phyloP scores from a whole-genome alignment of 92 coral and sea anemone species.

The Zoanthus sociatus region DNA sequence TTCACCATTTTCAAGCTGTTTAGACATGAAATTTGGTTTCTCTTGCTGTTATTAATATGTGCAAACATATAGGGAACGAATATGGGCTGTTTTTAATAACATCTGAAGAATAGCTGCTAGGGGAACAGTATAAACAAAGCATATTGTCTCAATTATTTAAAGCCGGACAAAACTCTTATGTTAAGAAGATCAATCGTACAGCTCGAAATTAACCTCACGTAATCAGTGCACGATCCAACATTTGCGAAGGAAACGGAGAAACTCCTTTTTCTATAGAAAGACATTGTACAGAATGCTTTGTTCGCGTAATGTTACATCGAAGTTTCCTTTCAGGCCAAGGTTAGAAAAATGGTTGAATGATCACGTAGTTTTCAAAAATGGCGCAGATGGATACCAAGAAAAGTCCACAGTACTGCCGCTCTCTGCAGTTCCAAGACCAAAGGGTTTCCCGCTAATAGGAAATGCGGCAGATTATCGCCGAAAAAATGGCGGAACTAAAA shows the following conservation, averaged over 20 bases:
- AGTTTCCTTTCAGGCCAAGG: slow-evolving; percentile 21
- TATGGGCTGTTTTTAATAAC: slow-evolving; percentile 1
- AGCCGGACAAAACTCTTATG: neutral
- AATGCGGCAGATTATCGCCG: slow-evolving; percentile 23
- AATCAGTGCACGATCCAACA: neutral
- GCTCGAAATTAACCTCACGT: neutral
- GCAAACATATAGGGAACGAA: slow-evolving; percentile 6
- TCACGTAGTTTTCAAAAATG: slow-evolving; percentile 21
- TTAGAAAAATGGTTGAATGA: slow-evolving; percentile 36
- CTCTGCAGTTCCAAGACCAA: slow-evolving; percentile 56
- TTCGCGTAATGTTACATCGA: neutral
- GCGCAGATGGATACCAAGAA: neutral
- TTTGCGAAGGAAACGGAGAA: neutral
- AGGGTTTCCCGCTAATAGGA: slow-evolving; percentile 16
- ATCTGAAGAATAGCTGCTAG: neutral
- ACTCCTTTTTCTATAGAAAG: neutral
- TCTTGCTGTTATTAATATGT: slow-evolving; percentile 2
- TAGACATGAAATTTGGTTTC: neutral
- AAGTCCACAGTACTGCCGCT: slow-evolving; percentile 17
- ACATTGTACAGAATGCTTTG: neutral
- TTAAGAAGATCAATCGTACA: neutral
- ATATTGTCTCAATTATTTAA: neutral
- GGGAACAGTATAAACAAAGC: neutral
- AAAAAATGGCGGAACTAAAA: slow-evolving; percentile 39
- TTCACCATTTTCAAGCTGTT: neutral